These are phyloP conservation scores for Watsonalla cultraria DNA, from an alignment of 2,888 invertebrate species.

Conservation along the genomic window DNA sequence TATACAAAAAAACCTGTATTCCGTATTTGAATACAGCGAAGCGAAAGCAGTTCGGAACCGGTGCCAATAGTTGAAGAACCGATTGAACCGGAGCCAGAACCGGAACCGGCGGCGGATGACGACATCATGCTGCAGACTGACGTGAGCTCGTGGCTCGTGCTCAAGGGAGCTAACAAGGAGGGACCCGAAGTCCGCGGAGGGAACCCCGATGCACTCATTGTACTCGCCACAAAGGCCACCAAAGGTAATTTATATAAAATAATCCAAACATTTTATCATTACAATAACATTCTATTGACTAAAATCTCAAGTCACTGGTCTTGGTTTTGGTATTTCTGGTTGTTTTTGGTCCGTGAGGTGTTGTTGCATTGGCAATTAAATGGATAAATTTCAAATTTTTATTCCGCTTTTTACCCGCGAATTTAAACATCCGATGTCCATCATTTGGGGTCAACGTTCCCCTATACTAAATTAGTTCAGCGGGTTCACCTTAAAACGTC, in stretches of 20 bases:
- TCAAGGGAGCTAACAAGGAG: conserved; percentile 90
- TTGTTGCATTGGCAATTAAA: too few relatives aligned
- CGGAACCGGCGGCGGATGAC: conserved; percentile 44
- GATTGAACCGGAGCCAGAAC: conserved; percentile 19
- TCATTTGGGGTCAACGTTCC: too few relatives aligned
- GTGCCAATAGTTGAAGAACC: conserved; percentile 24
- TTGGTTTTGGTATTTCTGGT: too few relatives aligned
- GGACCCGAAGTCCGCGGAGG: conserved; percentile 96
- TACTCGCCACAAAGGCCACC: conserved; percentile 96
- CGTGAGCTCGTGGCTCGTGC: conserved; percentile 87
- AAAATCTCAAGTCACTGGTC: too few relatives aligned
- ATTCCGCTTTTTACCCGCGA: too few relatives aligned
- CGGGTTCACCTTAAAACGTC: too few relatives aligned
- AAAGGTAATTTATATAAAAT: conserved; percentile 79
- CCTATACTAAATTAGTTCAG: too few relatives aligned
- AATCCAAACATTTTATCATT: not conserved
- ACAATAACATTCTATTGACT: too few relatives aligned
- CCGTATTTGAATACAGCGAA: conserved; percentile 36
- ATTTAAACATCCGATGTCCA: too few relatives aligned
- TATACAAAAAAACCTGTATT: too few relatives aligned
- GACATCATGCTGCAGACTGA: conserved; percentile 89
- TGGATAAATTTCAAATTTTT: too few relatives aligned
- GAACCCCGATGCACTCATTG: conserved; percentile 94
- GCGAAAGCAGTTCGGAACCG: conserved; percentile 55
- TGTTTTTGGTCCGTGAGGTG: too few relatives aligned